Evolutionary conservation across 2,797 vertebrate species (phyloP), one percentile per base, ranked within the genome.

Genomic region (Sebastes trivittatus): DNA sequence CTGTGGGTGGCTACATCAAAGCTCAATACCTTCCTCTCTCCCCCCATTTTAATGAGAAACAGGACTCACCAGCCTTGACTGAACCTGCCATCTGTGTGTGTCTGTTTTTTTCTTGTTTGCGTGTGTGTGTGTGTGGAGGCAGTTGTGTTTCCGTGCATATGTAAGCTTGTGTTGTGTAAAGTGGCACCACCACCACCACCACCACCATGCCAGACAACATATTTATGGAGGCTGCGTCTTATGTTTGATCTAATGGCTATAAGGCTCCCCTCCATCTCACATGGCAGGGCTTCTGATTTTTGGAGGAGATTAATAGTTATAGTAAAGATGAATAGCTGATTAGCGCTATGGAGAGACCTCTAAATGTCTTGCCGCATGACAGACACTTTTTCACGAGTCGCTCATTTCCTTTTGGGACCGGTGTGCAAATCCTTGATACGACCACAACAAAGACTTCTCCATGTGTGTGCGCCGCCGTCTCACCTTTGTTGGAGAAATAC

Each of bases 1-100:
- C 92, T 90, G 95, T 95, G 95, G 94, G 95, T 96, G 95, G 95
- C 93, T 94, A 96, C 95, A 96, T 96, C 96, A 96, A 96, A 96
- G 95, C 92, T 82, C 84, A 75, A 91, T 93, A 95, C 94, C 93
- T 94, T 94, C 90, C 88, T 89, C 88, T 79, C 92, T 84, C 89
- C 89, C 90, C 93, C 89, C 84, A 75, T 87, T 92, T 93, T 96
- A 96, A 96, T 96, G 95, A 96, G 94, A 94, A 96, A 94, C 94
- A 96, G 94, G 87, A 93, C 95, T 95, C 95, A 90, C 91, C 94
- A 95, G 95, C 94, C 93, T 95, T 95, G 94, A 96, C 95, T 95
- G 92, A 94, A 95, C 93, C 86, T 90, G 92, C 95, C 95, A 95
- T 96, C 95, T 96, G 95, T 85, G 92, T 83, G 83, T 92, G 79